phyloP scores from a whole-genome alignment of 1,140 invertebrate genomes.

The Drosophila pallidifrons region DNA sequence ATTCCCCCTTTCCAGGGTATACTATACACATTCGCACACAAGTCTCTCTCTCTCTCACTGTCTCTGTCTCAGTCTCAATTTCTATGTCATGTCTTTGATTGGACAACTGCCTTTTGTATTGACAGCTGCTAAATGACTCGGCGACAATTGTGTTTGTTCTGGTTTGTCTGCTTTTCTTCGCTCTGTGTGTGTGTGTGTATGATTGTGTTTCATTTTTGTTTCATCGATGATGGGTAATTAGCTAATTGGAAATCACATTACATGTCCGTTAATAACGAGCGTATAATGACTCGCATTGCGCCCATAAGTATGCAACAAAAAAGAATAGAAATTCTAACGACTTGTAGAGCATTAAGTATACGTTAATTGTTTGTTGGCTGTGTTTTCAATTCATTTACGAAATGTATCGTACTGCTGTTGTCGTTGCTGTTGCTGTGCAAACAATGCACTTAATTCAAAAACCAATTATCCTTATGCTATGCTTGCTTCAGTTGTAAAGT shows the following conservation, averaged over 20 bases:
- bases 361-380: background rate
- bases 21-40: background rate
- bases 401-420: background rate
- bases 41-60: background rate
- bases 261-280: slow-evolving; percentile 12
- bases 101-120: slow-evolving; percentile 11
- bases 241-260: slow-evolving; percentile 28
- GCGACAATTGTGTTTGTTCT: slow-evolving; percentile 26
- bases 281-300: background rate
- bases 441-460: background rate
- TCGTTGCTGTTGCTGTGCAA: no score
- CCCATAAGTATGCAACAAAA: slow-evolving; percentile 9
- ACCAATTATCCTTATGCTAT: background rate
- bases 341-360: background rate
- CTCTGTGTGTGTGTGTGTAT: slow-evolving; percentile 4
- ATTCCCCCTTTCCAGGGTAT: background rate
- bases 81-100: background rate
- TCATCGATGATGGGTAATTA: slow-evolving; percentile 27
- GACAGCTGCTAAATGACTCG: slow-evolving; percentile 38
- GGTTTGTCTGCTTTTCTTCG: slow-evolving; percentile 5
- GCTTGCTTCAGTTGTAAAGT: background rate
- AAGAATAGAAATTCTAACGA: background rate
- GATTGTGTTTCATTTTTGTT: slow-evolving; percentile 22
- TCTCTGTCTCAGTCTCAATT: background rate
- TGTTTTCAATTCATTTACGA: slow-evolving; percentile 1